These are phyloP conservation scores for Hyla sarda DNA, from an alignment of 2,113 vertebrate genomes.

Conservation along the genomic window DNA sequence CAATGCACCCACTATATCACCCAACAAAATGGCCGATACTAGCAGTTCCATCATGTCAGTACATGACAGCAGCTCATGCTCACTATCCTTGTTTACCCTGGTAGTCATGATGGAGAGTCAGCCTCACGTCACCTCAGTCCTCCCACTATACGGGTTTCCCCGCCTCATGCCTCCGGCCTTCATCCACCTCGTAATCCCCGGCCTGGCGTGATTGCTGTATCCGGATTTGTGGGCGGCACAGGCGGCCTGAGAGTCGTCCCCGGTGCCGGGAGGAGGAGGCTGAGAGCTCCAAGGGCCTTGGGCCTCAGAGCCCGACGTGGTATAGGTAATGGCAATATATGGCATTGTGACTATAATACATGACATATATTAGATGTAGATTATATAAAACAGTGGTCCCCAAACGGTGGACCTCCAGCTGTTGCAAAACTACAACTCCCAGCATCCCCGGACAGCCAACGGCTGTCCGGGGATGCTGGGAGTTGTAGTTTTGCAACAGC, in stretches of 20 bases:
- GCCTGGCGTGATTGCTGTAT: background rate
- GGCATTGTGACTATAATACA: too few species aligned
- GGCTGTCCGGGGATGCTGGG: too few species aligned
- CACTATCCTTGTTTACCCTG: background rate
- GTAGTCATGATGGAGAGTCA: background rate
- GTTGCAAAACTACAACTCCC: too few species aligned
- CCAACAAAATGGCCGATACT: slow-evolving; percentile 16
- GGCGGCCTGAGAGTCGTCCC: background rate
- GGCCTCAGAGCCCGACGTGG: background rate
- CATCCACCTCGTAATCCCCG: slow-evolving; percentile 22
- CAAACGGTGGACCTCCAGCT: too few species aligned
- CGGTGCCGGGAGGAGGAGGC: background rate
- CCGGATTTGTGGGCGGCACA: background rate
- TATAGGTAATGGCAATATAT: background rate
- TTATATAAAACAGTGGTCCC: too few species aligned
- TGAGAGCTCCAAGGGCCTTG: background rate
- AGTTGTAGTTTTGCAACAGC: too few species aligned
- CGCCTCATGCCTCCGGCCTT: slow-evolving; percentile 9
- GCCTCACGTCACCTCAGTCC: background rate
- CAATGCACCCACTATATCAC: background rate
- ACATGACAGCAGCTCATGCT: background rate
- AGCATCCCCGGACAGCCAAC: too few species aligned
- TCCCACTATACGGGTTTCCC: background rate
- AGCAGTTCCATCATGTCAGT: background rate
- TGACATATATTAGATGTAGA: too few species aligned